A percentile compares a stretch with the other conserved stretches of the same genome.
Evolutionary conservation across 1,140 invertebrate species (phyloP).

Genomic region (Leptinotarsa lineolata): DNA sequence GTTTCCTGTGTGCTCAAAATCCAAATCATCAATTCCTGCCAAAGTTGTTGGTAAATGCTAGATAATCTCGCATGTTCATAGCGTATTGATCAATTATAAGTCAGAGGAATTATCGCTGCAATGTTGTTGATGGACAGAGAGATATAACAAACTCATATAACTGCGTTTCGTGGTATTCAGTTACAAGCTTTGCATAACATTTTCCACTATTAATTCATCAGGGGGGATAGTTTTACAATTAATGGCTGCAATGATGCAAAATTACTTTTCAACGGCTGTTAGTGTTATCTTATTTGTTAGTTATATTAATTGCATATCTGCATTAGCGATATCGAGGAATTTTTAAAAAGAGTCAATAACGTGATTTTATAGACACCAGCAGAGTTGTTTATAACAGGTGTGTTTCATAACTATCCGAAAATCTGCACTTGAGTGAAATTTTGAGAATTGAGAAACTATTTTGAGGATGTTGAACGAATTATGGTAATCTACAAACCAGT

Average conservation of each 20-base stretch:
- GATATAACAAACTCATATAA: slow-evolving; percentile 9
- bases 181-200: background rate
- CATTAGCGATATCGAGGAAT: no score
- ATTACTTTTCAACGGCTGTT: slow-evolving; percentile 2
- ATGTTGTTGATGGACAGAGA: slow-evolving; percentile 3
- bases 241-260: background rate
- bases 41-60: no score
- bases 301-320: background rate
- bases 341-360: no score
- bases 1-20: no score
- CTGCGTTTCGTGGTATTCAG: slow-evolving; percentile 4
- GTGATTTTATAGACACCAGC: no score
- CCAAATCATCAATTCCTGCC: no score
- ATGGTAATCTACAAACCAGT: no score
- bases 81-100: background rate
- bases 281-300: background rate
- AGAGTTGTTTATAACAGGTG: no score
- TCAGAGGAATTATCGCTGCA: background rate
- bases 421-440: no score
- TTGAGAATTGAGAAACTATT: no score
- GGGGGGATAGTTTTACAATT: slow-evolving; percentile 3
- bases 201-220: background rate
- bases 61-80: background rate
- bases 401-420: no score
- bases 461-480: no score